Evolutionary conservation across 2,113 vertebrate species (phyloP), one percentile per base, ranked within the genome.

Genomic region (Neodon shergylaensis): DNA sequence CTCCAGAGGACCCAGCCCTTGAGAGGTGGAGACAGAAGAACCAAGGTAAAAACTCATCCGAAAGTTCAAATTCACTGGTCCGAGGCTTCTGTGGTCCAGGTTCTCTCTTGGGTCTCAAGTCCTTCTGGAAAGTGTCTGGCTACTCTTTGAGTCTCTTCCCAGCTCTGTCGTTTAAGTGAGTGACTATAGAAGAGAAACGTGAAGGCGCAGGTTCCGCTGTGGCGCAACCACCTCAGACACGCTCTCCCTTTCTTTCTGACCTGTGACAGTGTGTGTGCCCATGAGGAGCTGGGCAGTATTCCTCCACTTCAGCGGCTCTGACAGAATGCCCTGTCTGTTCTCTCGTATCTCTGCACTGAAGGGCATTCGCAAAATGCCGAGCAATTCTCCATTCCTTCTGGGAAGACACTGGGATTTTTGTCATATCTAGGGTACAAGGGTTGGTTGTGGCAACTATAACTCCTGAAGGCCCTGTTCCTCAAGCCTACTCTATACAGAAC

Each of bases 381-480:
- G 24, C 31, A 54, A 22, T 28, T 85, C 54, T 66, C 33, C 24
- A 49, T 66, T 49, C 44, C 88, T 94, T 33, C 61, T 91, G 24
- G 44, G 33, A n/a, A 65, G 11, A 21, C 58, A 44, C 31, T 26
- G 21, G 70, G 47, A 47, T 58, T 77, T 65, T 79, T 79, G 58
- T 93, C 79, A 63, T 28, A 88, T 31, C 66, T 77, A 49, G 58
- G 44, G 36, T 17, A 68, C 90, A 79, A 88, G 68, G 79, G 36
- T 66, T 1, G 6, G 31, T 26, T 95, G n/a, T 90, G 47, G 72
- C 65, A 3, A 3, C 2, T 39, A 21, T 22, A 88, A 33, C 52
- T 77, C 7, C 92, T 44, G 31, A 90, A 7, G 6, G 21, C 63
- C 61, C 17, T 24, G 68, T 1, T 77, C 33, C 65, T 58, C 52